Conservation (phyloP, 1,140 invertebrate species). For the Tenebrio molitor region DNA sequence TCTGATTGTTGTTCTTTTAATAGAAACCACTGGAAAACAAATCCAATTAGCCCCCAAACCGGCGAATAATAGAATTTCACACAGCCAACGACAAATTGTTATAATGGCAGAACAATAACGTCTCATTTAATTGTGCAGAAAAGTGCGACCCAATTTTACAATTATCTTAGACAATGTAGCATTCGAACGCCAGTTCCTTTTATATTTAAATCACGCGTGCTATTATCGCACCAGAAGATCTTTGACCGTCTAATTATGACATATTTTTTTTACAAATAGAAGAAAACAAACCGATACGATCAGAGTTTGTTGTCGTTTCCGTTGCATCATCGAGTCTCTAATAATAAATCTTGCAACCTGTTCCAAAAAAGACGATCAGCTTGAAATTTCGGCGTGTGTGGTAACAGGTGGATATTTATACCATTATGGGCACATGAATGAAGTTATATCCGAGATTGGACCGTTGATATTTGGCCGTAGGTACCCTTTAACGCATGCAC, state of each 20-base stretch:
- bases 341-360: constrained; percentile 23
- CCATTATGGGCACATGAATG: constrained; percentile 29
- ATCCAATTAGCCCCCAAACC: background rate
- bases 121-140: constrained; percentile 31
- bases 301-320: background rate
- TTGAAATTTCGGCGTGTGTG: constrained; percentile 13
- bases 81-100: constrained; percentile 24
- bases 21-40: constrained; percentile 14
- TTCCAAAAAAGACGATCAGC: constrained; percentile 1
- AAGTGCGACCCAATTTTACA: constrained; percentile 28
- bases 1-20: constrained; percentile 6
- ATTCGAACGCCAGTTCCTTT: constrained; percentile 1
- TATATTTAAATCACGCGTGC: constrained; percentile 21
- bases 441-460: constrained; percentile 13
- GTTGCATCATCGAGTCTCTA: constrained; percentile 13
- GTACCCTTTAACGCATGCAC: constrained; percentile 36
- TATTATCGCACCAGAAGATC: background rate
- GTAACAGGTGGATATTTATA: constrained; percentile 28
- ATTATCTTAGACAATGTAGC: constrained; percentile 21
- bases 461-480: constrained; percentile 2
- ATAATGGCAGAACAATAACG: constrained; percentile 12
- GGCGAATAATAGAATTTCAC: constrained; percentile 32
- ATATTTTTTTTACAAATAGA: background rate
- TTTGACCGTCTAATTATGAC: background rate
- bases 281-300: constrained; percentile 15